Evolutionary conservation across 2,888 invertebrate species (phyloP).

Genomic region (Laspeyria flexula): DNA sequence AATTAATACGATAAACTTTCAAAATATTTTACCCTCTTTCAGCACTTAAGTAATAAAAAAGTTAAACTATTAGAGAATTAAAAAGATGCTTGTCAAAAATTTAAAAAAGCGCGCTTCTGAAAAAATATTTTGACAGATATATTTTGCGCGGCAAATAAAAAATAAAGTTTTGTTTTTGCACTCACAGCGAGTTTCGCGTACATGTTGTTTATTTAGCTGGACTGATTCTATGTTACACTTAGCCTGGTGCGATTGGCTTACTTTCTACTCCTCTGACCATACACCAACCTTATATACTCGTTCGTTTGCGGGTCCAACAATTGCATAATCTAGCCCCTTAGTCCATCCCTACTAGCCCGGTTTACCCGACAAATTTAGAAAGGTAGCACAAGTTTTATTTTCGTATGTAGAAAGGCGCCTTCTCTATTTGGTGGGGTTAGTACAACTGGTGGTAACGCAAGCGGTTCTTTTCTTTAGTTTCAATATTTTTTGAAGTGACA

Average conservation of each 20-base stretch:
- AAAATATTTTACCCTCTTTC: no score
- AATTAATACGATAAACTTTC: no score
- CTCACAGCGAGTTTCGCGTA: slow-evolving; percentile 84
- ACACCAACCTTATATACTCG: slow-evolving; percentile 75
- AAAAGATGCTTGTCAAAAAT: no score
- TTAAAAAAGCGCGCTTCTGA: no score
- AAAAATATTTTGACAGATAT: neutral
- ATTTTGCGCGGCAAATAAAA: neutral
- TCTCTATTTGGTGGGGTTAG: slow-evolving; percentile 60
- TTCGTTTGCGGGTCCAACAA: slow-evolving; percentile 60
- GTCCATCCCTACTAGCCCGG: slow-evolving; percentile 78
- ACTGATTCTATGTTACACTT: slow-evolving; percentile 74
- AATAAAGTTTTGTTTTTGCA: slow-evolving; percentile 21
- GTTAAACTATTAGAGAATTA: no score
- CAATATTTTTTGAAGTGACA: slow-evolving; percentile 38
- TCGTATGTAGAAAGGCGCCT: slow-evolving; percentile 51
- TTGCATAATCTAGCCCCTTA: slow-evolving; percentile 77
- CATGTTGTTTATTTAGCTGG: slow-evolving; percentile 79
- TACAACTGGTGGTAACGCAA: slow-evolving; percentile 58
- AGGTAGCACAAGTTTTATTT: slow-evolving; percentile 48
- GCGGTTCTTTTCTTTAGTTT: slow-evolving; percentile 39
- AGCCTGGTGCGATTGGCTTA: slow-evolving; percentile 66
- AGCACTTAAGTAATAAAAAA: no score
- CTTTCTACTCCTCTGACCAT: slow-evolving; percentile 70
- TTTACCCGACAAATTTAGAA: slow-evolving; percentile 67